Conservation (phyloP, 2,888 invertebrate genomes). For the Steinernema carpocapsae region DNA sequence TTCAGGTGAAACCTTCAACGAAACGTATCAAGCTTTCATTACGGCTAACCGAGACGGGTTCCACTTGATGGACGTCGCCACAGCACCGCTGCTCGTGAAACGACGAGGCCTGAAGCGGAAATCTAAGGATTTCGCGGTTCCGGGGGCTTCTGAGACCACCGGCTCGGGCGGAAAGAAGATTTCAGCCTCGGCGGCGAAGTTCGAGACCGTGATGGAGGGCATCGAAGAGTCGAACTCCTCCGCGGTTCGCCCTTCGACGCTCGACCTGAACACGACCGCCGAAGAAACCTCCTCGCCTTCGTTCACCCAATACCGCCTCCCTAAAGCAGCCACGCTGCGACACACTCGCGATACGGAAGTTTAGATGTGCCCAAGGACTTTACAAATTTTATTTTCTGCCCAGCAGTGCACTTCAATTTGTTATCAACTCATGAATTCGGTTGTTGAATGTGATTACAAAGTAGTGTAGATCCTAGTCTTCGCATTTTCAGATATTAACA, state of each 20-base stretch:
- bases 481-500: not conserved
- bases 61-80: constrained; percentile 77
- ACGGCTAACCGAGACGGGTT: constrained; percentile 79
- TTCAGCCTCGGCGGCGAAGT: constrained; percentile 9
- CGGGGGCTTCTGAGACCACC: constrained; percentile 7
- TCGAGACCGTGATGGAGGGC: constrained; percentile 22
- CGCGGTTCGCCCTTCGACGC: constrained; percentile 34
- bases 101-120: constrained; percentile 59
- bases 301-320: constrained; percentile 54
- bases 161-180: constrained; percentile 26
- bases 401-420: constrained; percentile 25
- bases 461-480: not conserved
- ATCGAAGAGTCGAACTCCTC: not conserved
- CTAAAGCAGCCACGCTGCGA: constrained; percentile 52
- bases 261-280: constrained; percentile 13
- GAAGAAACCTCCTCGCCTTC: constrained; percentile 36
- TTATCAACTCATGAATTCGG: not conserved
- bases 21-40: constrained; percentile 77
- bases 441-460: constrained; percentile 14
- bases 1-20: constrained; percentile 71
- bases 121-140: constrained; percentile 1
- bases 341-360: constrained; percentile 53
- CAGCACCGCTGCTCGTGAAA: constrained; percentile 74
- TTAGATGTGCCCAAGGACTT: not conserved
- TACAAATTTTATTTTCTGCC: constrained; percentile 28